A percentile compares a stretch with the other conserved stretches of the same genome.
These are phyloP conservation scores for Ormyrus pomaceus DNA, from an alignment of 2,888 invertebrate species.

Conservation along the genomic window DNA sequence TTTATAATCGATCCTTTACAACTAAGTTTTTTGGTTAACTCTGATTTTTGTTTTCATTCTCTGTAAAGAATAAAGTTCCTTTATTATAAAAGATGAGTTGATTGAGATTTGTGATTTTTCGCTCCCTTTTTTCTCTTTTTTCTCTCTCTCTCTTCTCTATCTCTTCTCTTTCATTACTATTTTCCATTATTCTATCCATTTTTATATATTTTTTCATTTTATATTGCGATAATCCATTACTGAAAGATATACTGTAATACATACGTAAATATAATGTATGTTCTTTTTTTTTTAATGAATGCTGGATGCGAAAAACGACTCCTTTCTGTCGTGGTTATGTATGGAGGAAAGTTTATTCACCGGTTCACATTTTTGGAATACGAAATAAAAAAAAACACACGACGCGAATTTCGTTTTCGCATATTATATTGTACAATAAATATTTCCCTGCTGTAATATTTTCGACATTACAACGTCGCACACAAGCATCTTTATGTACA, in stretches of 20 bases:
- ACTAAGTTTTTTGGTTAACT: conserved; percentile 19
- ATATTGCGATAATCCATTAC: conserved; percentile 33
- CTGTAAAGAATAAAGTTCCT: conserved; percentile 2
- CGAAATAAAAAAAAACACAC: not conserved
- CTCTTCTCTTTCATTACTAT: conserved; percentile 20
- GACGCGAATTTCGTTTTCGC: conserved; percentile 1
- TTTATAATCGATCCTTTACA: conserved; percentile 13
- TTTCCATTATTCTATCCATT: conserved; percentile 24
- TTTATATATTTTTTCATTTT: conserved; percentile 28
- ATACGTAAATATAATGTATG: conserved; percentile 53
- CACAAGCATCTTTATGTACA: conserved; percentile 17
- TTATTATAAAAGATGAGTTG: not conserved
- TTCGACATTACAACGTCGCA: not conserved
- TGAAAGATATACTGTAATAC: conserved; percentile 41
- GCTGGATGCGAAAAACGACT: conserved; percentile 69
- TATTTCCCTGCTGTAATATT: not conserved
- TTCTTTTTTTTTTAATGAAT: conserved; percentile 66
- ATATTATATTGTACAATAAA: conserved; percentile 17
- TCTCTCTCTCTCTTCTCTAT: conserved; percentile 41
- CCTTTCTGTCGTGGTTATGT: conserved; percentile 67
- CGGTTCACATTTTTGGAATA: conserved; percentile 13
- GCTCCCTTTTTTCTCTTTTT: conserved; percentile 55
- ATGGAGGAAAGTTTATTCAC: conserved; percentile 67
- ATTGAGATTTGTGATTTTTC: conserved; percentile 32
- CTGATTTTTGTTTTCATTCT: conserved; percentile 5